Percentiles rank a stretch among this genome's conserved stretches.
Evolutionary conservation across 2,797 vertebrate genomes (phyloP).

Genomic region (Enteromius unitaeniatus): DNA sequence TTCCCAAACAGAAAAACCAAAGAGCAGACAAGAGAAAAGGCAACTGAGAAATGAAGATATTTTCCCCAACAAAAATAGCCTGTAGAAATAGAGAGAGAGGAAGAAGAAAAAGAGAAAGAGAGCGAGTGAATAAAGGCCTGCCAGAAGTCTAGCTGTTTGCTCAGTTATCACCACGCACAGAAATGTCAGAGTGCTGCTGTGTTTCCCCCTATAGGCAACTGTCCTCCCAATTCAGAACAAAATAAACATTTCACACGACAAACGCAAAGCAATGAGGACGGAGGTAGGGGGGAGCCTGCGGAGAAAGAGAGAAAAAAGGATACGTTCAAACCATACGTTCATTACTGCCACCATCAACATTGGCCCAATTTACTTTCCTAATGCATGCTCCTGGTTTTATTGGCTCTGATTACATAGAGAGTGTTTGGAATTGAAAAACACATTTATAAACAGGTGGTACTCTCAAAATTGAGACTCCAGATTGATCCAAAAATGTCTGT

Average conservation of each 20-base stretch:
- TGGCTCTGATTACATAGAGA: neutral
- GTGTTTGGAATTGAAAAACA: neutral
- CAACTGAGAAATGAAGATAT: slow-evolving; percentile 42
- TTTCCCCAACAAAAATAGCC: slow-evolving; percentile 43
- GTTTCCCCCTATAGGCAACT: slow-evolving; percentile 69
- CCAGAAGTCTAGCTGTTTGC: slow-evolving; percentile 66
- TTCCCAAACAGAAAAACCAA: slow-evolving; percentile 23
- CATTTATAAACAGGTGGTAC: slow-evolving; percentile 1
- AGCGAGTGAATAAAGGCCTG: slow-evolving; percentile 59
- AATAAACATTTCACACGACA: slow-evolving; percentile 47
- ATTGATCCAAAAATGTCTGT: neutral
- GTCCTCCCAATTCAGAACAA: slow-evolving; percentile 55
- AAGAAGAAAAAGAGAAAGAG: slow-evolving; percentile 8
- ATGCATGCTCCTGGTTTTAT: neutral
- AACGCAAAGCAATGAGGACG: neutral
- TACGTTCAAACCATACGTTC: neutral
- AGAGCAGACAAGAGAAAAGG: slow-evolving; percentile 17
- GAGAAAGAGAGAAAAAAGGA: neutral
- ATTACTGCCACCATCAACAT: neutral
- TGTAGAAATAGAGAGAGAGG: slow-evolving; percentile 34
- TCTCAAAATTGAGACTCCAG: neutral
- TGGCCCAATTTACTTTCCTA: neutral
- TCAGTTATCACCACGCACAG: slow-evolving; percentile 75
- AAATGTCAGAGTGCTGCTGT: slow-evolving; percentile 74
- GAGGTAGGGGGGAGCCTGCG: neutral